Conservation (phyloP, 2,888 invertebrate genomes). For the Chymomyza fuscimana region DNA sequence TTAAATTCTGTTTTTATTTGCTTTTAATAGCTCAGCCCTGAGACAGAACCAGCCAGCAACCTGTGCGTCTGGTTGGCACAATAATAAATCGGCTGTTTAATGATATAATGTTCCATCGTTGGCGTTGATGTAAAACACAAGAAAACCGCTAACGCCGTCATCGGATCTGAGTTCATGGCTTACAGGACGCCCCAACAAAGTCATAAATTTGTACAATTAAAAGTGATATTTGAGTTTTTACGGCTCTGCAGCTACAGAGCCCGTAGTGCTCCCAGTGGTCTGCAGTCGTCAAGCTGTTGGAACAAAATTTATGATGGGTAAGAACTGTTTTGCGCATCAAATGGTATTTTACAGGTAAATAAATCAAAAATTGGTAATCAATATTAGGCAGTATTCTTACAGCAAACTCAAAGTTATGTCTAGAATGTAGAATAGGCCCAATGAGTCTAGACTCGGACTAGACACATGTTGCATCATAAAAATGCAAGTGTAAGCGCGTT, state of each 20-base stretch:
- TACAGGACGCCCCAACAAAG: conserved; percentile 30
- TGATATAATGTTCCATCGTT: conserved; percentile 46
- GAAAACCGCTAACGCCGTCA: conserved; percentile 71
- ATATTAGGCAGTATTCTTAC: conserved; percentile 21
- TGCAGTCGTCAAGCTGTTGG: conserved; percentile 8
- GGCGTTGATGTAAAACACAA: conserved; percentile 42
- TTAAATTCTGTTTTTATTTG: conserved; percentile 65
- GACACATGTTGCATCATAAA: conserved; percentile 37
- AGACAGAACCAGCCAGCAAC: not conserved
- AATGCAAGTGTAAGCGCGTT: conserved; percentile 42
- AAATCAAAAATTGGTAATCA: conserved; percentile 58
- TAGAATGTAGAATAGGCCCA: not conserved
- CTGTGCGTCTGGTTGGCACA: conserved; percentile 54
- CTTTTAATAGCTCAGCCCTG: conserved; percentile 62
- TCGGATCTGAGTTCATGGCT: conserved; percentile 43
- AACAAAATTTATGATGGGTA: conserved; percentile 53
- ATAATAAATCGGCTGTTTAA: conserved; percentile 52
- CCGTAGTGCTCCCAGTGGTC: not conserved
- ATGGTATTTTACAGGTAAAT: conserved; percentile 45
- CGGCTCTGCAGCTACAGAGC: conserved; percentile 40
- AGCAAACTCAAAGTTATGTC: not conserved
- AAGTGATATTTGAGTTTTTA: conserved; percentile 68
- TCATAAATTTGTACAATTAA: conserved; percentile 71
- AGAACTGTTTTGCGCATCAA: conserved; percentile 15
- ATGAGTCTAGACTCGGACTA: too few relatives aligned